Conservation (phyloP, 2,797 vertebrate species). For the Liparis tanakae region DNA sequence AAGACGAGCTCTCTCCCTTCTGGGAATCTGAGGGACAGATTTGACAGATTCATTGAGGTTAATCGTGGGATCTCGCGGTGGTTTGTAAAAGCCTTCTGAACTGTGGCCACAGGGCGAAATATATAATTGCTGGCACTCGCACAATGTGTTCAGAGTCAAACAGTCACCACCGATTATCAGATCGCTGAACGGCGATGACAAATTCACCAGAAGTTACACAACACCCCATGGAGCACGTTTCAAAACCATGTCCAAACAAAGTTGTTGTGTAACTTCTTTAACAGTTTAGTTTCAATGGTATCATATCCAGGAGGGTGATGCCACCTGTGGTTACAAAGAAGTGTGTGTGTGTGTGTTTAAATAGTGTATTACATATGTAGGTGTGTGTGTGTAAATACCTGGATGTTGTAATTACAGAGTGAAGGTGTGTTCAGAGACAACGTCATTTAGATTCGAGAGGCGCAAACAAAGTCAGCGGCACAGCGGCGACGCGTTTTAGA, state of each 20-base stretch:
- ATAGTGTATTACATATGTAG: background rate
- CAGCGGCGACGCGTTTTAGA: too few species aligned
- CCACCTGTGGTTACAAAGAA: background rate
- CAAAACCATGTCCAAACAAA: conserved; percentile 58
- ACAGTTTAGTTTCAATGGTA: background rate
- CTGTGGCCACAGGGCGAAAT: background rate
- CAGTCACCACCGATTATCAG: background rate
- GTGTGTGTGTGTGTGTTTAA: background rate
- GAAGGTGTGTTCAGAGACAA: conserved; percentile 12
- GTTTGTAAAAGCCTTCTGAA: background rate
- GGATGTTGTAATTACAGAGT: conserved; percentile 25
- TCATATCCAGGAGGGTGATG: background rate
- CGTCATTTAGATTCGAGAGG: background rate
- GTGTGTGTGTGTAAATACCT: background rate
- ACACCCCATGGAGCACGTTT: conserved; percentile 34
- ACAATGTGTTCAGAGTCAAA: background rate
- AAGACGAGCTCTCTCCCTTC: conserved; percentile 92
- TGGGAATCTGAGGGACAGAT: conserved; percentile 77
- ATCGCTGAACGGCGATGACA: conserved; percentile 38
- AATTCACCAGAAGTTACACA: conserved; percentile 54
- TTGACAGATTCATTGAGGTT: background rate
- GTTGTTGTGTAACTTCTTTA: conserved; percentile 26
- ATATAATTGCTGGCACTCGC: background rate
- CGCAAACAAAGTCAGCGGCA: background rate
- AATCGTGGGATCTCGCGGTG: background rate